Base-by-base conservation (phyloP, 1,140 invertebrate genomes). In the Chironomus striatipennis region DNA sequence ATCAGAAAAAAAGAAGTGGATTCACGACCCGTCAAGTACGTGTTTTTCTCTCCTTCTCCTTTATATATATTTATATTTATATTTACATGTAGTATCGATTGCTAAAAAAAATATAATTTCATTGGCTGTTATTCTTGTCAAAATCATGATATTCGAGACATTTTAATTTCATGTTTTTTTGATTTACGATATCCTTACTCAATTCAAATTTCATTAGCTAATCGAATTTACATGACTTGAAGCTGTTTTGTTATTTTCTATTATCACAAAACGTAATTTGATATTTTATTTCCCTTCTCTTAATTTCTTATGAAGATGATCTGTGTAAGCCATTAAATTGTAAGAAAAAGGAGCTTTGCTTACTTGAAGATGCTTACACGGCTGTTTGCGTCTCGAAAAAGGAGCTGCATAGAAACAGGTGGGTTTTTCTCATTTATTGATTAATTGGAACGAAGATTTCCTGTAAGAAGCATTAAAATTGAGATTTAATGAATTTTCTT, bases 371-470 rank as follows among this genome's bases (percentile, higher is more conserved):
- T 83, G 87, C 90, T 70, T 93, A 90, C 80, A 94, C 93, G 12
- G 93, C 93, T 17, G 90, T 95, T 42, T 96, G 94, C 80, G 91
- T 94, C 72, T 90, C 89, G 74, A 94, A 92, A 81, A 93, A 93
- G 80, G 93, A 94, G 79, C 84, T 94, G 8, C 88, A 91, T 77
- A 91, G 91, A 78, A 92, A 91, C 80, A 92, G 92, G 92, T 93
- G 84, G 86, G 83, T 82, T 74, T 78, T 80, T 74, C 24, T 2
- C 2, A 34, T 34, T 34, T 34, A 34, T 34, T 34, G 24, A 34
- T 34, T 34, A 34, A 34, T 34, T 34, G 24, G 5, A 34, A 2
- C 5, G 24, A 34, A 34, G 24, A 34, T 34, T 34, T n/a, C n/a
- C n/a, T n/a, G n/a, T 34, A 34, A 34, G 5, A 34, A 34, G 2